Percentiles rank a stretch among this genome's conserved stretches.
phyloP scores from a whole-genome alignment of 2,888 invertebrate species.

The Polyploca ridens region DNA sequence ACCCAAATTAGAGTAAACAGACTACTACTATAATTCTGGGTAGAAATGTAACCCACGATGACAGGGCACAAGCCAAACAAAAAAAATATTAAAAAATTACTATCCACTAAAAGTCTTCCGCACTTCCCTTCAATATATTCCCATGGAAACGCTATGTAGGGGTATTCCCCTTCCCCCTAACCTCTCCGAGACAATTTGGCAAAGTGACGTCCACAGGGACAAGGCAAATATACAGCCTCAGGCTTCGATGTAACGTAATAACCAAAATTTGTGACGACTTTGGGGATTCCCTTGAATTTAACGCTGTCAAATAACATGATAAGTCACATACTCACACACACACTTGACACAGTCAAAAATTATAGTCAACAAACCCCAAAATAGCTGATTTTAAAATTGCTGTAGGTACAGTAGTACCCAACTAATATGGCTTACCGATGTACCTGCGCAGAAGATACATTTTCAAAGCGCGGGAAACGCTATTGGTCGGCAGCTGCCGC shows the following conservation, averaged over 20 bases:
- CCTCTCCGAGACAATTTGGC: neutral
- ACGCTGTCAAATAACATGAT: neutral
- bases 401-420: no score
- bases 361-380: neutral
- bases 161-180: neutral
- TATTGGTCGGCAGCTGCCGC: no score
- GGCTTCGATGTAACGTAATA: neutral
- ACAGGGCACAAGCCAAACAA: no score
- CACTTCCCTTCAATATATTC: neutral
- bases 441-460: no score
- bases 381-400: no score
- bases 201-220: neutral
- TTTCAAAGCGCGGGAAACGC: no score
- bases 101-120: neutral
- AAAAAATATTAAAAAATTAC: neutral
- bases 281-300: neutral
- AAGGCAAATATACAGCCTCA: neutral
- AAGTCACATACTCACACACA: no score
- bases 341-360: neutral
- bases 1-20: no score
- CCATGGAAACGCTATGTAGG: constrained; percentile 2
- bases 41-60: no score
- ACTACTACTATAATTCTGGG: no score
- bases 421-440: no score
- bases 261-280: constrained; percentile 1